phyloP scores from a whole-genome alignment of 1,140 invertebrate species.

The Neelides sp. region DNA sequence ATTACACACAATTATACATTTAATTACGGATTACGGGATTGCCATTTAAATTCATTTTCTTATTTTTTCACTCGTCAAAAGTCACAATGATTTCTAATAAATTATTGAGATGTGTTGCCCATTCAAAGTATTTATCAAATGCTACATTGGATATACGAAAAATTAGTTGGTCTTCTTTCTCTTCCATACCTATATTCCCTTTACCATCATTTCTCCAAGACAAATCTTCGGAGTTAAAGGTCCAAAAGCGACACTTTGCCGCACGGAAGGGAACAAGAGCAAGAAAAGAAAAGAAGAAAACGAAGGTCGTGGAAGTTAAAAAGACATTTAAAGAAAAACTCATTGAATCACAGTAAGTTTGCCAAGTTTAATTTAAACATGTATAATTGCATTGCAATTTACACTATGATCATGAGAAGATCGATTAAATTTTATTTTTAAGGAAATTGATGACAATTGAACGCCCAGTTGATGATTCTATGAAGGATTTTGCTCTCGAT shows the following conservation, averaged over 20 bases:
- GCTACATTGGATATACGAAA: neutral
- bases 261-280: conserved; percentile 63
- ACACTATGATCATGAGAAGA: neutral
- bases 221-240: neutral
- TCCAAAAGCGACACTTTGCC: conserved; percentile 41
- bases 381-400: neutral
- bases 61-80: too few relatives aligned
- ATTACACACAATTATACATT: too few relatives aligned
- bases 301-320: conserved; percentile 53
- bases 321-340: conserved; percentile 37
- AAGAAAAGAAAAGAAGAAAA: conserved; percentile 49
- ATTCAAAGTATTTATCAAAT: neutral
- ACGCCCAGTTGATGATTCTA: conserved; percentile 43
- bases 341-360: neutral
- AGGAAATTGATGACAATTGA: conserved; percentile 21
- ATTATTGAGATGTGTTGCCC: neutral
- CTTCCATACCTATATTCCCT: neutral
- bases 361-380: neutral
- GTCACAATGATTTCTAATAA: too few relatives aligned
- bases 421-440: conserved; percentile 1
- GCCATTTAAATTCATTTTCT: too few relatives aligned
- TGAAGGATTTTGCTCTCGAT: conserved; percentile 45
- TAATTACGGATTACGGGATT: too few relatives aligned
- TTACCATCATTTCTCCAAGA: neutral
- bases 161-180: neutral